Percentiles rank a stretch among this genome's conserved stretches.
These are phyloP conservation scores for Tetramorium bicarinatum DNA, from an alignment of 2,888 invertebrate species.

Conservation along the genomic window DNA sequence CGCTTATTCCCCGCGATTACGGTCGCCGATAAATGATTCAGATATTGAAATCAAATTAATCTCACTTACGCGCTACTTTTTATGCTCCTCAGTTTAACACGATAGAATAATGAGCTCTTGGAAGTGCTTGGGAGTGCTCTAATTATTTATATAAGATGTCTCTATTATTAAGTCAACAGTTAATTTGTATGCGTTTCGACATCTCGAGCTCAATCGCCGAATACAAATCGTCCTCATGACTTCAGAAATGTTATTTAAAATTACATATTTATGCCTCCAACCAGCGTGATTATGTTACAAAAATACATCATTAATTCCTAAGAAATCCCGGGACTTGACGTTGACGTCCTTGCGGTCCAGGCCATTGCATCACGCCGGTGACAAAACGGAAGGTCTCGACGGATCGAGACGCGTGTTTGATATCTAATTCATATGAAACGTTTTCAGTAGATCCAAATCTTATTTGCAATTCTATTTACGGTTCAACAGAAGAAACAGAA, in stretches of 20 bases:
- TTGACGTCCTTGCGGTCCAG: conserved; percentile 30
- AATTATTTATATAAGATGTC: background rate
- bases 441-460: background rate
- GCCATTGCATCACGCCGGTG: conserved; percentile 1
- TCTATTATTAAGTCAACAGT: background rate
- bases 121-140: background rate
- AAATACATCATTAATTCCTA: conserved; percentile 21
- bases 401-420: background rate
- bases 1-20: conserved; percentile 7
- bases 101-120: no score
- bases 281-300: background rate
- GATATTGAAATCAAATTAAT: background rate
- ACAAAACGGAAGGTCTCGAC: background rate
- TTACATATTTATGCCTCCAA: background rate
- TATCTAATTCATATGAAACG: background rate
- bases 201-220: background rate
- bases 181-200: conserved; percentile 11
- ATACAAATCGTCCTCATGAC: background rate
- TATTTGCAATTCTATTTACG: background rate
- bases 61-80: background rate
- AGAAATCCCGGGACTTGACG: conserved; percentile 17
- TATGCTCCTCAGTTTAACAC: background rate
- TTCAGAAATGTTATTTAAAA: background rate
- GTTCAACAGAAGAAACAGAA: background rate
- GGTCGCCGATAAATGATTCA: background rate